Evolutionary conservation across 2,113 vertebrate genomes (phyloP), one percentile per base, ranked within the genome.

Genomic region (Cinclus mexicanus): DNA sequence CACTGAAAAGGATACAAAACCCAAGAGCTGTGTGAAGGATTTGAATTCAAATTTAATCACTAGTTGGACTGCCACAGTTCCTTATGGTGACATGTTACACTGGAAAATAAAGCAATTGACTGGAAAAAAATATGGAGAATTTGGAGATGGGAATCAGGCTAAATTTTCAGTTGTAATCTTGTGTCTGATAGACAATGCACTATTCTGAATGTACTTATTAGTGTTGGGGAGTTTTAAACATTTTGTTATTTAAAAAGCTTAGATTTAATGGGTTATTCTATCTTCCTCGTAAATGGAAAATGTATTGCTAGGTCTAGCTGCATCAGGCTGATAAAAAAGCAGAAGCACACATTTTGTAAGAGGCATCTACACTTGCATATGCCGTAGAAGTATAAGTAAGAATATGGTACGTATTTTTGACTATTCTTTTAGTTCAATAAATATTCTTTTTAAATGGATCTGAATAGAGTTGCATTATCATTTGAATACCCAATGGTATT

Each of bases 1-100:
- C 86, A 84, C 70, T 84, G 39, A 64, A 96, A 94, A 94, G 88
- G 64, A 72, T 71, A 89, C 39, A 47, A 81, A 76, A 12, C 41
- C 16, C 0, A 3, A 84, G 50, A 78, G 31, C n/a, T 79, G 5
- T 81, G 42, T 26, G 53, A 89, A 92, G 46, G 12, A 94, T 82
- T 77, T 95, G 21, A 94, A 94, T 91, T 94, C 41, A 95, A 95
- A 65, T 57, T 94, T 97, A 55, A 83, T 83, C 55, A 74, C 24
- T 56, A 59, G 25, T 53, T 75, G 49, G 37, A 64, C 49, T 83
- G 25, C 16, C 25, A 60, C 46, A 72, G 39, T 46, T 82, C 44
- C 68, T 94, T 69, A 91, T 11, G 46, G 17, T 50, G 17, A 72
- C 1, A 12, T 29, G 14, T 65, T 90, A 53, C 63, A 65, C 17